Conservation (phyloP, 2,888 invertebrate genomes). For the Agrotis exclamationis region DNA sequence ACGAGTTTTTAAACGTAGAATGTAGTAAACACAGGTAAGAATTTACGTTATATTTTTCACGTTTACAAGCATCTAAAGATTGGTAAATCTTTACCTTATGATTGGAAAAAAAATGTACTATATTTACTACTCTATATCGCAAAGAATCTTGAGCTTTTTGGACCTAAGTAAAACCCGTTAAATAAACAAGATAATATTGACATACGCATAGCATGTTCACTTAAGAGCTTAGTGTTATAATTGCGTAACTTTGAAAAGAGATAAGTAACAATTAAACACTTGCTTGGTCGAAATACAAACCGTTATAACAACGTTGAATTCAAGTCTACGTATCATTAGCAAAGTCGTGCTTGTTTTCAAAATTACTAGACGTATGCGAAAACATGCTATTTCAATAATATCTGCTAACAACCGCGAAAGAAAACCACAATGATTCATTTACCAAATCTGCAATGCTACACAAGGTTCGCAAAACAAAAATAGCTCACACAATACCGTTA, state of each 20-base stretch:
- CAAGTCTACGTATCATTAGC: conserved; percentile 5
- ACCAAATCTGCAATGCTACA: not conserved
- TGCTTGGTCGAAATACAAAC: no score
- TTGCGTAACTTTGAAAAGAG: no score
- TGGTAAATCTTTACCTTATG: no score
- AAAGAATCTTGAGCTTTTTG: no score
- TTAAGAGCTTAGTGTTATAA: no score
- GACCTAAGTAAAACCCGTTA: no score
- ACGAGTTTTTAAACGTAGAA: conserved; percentile 3
- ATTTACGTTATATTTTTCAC: not conserved
- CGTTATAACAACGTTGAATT: not conserved
- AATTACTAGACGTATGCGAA: conserved; percentile 7
- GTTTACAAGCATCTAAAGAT: no score
- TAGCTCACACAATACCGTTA: not conserved
- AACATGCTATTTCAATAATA: conserved; percentile 4
- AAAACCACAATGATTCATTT: conserved; percentile 11
- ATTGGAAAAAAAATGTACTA: no score
- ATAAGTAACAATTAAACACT: no score
- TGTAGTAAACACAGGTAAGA: conserved; percentile 40
- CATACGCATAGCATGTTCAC: no score
- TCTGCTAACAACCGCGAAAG: conserved; percentile 10
- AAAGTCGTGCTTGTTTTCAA: conserved; percentile 6
- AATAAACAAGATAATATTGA: no score
- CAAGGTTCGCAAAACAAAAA: not conserved
- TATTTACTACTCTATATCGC: no score